These are phyloP conservation scores for Perccottus glenii DNA, from an alignment of 2,113 vertebrate genomes.

Conservation along the genomic window DNA sequence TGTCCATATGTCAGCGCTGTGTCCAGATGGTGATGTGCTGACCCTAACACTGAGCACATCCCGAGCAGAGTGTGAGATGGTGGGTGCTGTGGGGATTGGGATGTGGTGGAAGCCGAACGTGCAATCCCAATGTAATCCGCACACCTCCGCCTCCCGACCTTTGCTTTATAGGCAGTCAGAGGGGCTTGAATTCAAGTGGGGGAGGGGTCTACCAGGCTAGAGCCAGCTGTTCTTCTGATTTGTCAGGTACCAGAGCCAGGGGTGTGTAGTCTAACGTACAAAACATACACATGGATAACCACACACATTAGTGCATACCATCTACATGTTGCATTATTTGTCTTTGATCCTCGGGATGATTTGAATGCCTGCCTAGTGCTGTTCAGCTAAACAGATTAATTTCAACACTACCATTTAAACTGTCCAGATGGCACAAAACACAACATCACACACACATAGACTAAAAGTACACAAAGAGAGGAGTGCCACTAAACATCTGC, in stretches of 20 bases:
- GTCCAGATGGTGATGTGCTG: slow-evolving; percentile 79
- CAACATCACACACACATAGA: slow-evolving; percentile 48
- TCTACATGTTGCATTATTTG: slow-evolving; percentile 40
- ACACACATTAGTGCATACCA: slow-evolving; percentile 12
- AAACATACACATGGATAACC: slow-evolving; percentile 42
- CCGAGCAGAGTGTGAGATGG: slow-evolving; percentile 39
- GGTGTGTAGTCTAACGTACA: slow-evolving; percentile 35
- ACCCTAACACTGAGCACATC: slow-evolving; percentile 69
- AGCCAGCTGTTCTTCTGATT: slow-evolving; percentile 77
- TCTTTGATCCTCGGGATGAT: slow-evolving; percentile 65
- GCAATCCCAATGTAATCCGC: slow-evolving; percentile 74
- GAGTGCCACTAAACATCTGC: slow-evolving; percentile 72
- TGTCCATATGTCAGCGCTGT: slow-evolving; percentile 78
- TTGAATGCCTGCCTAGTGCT: slow-evolving; percentile 47
- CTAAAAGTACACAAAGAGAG: slow-evolving; percentile 53
- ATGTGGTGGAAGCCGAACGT: slow-evolving; percentile 44
- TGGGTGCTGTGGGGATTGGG: slow-evolving; percentile 29
- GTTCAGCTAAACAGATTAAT: slow-evolving; percentile 79
- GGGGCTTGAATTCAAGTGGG: slow-evolving; percentile 10
- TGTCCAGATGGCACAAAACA: slow-evolving; percentile 77
- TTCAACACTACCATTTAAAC: slow-evolving; percentile 78
- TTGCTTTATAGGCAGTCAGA: slow-evolving; percentile 52
- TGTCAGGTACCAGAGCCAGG: slow-evolving; percentile 50
- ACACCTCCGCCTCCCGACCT: slow-evolving; percentile 75
- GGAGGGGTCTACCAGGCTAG: slow-evolving; percentile 55